Conservation (phyloP, 2,888 invertebrate genomes). For the Tuta absoluta region DNA sequence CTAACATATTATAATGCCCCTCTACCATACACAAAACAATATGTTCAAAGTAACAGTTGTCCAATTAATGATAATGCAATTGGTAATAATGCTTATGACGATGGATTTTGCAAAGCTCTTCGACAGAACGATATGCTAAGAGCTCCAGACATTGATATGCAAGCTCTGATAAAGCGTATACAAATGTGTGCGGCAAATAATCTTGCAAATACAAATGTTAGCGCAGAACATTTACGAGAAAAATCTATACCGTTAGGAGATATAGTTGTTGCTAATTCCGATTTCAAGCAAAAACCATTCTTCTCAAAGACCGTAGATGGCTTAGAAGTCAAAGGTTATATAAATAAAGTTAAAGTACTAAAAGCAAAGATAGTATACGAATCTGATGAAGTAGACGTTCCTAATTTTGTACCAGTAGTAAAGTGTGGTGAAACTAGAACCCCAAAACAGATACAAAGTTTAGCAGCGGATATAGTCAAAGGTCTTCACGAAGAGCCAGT, state of each 20-base stretch:
- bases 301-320: not conserved
- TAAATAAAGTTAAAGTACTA: slow-evolving; percentile 11
- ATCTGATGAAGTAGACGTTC: not conserved
- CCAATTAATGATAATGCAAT: not conserved
- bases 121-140: not conserved
- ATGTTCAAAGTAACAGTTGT: not conserved
- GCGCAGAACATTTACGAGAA: not conserved
- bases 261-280: not conserved
- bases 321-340: not conserved
- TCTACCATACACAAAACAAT: not conserved
- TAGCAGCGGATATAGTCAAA: not conserved
- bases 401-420: slow-evolving; percentile 16
- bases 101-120: not conserved
- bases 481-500: not conserved
- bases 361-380: slow-evolving; percentile 14
- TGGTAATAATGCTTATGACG: not conserved
- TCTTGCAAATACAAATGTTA: not conserved
- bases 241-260: not conserved
- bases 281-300: not conserved
- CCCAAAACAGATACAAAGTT: not conserved
- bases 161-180: not conserved
- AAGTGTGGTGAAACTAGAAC: not conserved
- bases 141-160: not conserved
- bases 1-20: not conserved
- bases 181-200: not conserved